Base-by-base conservation (phyloP, 2,888 invertebrate species). In the Oscheius sp. region DNA sequence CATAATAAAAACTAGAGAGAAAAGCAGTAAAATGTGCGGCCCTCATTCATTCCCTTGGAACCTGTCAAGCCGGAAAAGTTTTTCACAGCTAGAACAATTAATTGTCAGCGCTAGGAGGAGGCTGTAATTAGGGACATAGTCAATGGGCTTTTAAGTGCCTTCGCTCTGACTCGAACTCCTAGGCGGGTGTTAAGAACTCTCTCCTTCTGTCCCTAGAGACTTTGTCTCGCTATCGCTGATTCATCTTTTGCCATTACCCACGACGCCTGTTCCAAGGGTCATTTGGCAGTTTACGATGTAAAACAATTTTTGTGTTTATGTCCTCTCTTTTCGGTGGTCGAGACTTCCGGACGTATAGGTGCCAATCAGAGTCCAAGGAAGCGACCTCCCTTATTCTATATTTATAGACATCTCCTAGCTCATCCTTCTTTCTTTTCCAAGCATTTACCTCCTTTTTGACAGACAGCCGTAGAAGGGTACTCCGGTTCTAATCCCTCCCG, bases 161-260 rank as follows among this genome's bases (percentile, higher is more conserved):
- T 5, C 37, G 37, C 29, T 29, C 29, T 60, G 35, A 33, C 21
- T 48, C 21, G 63, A 63, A 63, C 63, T 63, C 48, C 48, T 10
- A 21, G 48, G 47, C 63, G 63, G 68, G 68, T 68, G 68, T 68
- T 68, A 68, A 68, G 68, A 68, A 68, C 55, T 68, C 21, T 5
- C 21, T 7, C 42, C 3, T 42, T 42, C 53, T 53, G 37, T 68
- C 68, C 68, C 68, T 29, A 21, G 68, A 68, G 68, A 68, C 33
- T 35, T 11, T 48, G 7, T 35, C n/a, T 13, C 42, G 55, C 68
- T 68, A 68, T 68, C 68, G 68, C 55, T 68, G 68, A 68, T 68
- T 68, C 68, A 68, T 68, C 68, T 51, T 42, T 35, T n/a, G 55
- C 53, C 68, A 68, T 68, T 68, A 68, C 68, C 68, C 68, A 35